These are phyloP conservation scores for Malaclemys terrapin DNA, from an alignment of 2,113 vertebrate species.

Conservation along the genomic window DNA sequence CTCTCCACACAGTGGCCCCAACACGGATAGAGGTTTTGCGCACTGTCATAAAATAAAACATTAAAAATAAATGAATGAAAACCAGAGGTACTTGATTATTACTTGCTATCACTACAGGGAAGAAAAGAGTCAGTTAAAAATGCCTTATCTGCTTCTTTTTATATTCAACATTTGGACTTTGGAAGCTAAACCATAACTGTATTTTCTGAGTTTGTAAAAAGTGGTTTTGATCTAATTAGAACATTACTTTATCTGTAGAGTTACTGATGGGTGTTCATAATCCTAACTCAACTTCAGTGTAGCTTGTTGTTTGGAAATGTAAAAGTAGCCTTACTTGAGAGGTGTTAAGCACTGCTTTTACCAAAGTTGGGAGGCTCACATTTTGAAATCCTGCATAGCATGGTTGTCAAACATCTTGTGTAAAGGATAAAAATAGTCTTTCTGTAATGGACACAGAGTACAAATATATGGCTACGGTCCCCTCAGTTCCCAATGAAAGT, in stretches of 20 bases:
- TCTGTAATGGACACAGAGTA: neutral
- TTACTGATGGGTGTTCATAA: neutral
- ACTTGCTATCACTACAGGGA: neutral
- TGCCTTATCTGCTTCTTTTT: neutral
- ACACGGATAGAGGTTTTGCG: neutral
- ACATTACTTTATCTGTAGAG: neutral
- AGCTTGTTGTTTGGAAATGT: neutral
- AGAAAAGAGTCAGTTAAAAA: neutral
- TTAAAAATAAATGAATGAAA: neutral
- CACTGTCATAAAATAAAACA: neutral
- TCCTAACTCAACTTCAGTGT: neutral
- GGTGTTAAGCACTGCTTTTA: neutral
- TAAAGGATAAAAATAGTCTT: neutral
- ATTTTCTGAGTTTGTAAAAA: neutral
- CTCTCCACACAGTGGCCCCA: neutral
- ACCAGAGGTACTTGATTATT: neutral
- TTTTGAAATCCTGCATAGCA: neutral
- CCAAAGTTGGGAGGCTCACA: neutral
- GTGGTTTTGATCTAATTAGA: neutral
- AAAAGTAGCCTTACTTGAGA: neutral
- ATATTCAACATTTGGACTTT: neutral
- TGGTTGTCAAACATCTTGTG: neutral
- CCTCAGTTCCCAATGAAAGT: neutral
- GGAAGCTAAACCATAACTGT: neutral
- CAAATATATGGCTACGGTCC: neutral